Evolutionary conservation across 2,113 vertebrate species (phyloP), one percentile per base, ranked within the genome.

Genomic region (Sylvietta virens): DNA sequence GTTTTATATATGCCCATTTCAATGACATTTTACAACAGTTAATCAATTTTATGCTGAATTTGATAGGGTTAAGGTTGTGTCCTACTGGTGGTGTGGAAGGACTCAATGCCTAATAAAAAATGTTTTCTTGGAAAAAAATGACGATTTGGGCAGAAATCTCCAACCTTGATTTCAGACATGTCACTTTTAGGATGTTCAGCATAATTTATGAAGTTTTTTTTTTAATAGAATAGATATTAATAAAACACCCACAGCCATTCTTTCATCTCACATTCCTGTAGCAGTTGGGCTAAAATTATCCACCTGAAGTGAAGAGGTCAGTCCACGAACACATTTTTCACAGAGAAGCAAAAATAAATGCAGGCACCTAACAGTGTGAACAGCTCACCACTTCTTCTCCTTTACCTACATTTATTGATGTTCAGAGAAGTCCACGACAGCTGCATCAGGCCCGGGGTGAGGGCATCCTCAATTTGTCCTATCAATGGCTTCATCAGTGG

Each of bases 391-490:
- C 10, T 81, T 58, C 35, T 56, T 51, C 47, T 66, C 13, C 44
- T 44, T 6, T 77, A 87, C 97, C 58, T 94, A 98, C 98, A 98
- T 82, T 50, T 90, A 54, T 94, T 96, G 20, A 97, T 97, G 89
- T 94, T 97, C 48, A 98, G 94, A 12, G 98, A 97, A 33, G 70
- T 97, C 98, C 98, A 99, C 7, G 98, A 98, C 50, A 99, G 92
- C 5, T 97, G 95, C 48, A 96, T 96, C 74, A 98, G 92, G 19
- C 98, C 98, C 0, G 98, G 98, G 23, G 94, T 96, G 57, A 99
- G 86, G 10, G 97, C 93, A 39, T 74, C 97, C 90, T 98, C 98
- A 91, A 98, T 96, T 31, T 67, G 92, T 50, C n/a, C 77, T 61
- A 98, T 83, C 83, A 98, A 98, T 6, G 98, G 97, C 72, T 98